A percentile compares a stretch with the other conserved stretches of the same genome.
Evolutionary conservation across 2,888 invertebrate species (phyloP).

Genomic region (Tinea pellionella): DNA sequence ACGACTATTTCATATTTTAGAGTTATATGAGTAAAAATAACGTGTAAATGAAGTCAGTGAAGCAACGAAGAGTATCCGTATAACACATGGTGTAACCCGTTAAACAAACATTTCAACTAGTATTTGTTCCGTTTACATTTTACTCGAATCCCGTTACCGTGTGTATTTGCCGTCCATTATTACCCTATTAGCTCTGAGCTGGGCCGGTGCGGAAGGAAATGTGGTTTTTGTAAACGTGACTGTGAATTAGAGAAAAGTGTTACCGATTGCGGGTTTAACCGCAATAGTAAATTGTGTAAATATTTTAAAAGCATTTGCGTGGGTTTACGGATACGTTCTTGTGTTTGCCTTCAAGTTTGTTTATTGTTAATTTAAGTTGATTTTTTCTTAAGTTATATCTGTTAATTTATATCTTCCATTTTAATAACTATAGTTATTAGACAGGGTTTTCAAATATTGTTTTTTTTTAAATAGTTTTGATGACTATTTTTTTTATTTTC

Average conservation of each 20-base stretch:
- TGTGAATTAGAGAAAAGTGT: background rate
- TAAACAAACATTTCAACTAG: constrained; percentile 42
- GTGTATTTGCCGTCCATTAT: constrained; percentile 55
- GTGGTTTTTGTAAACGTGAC: background rate
- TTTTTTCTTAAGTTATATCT: no score
- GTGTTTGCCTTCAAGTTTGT: no score
- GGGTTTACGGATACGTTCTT: background rate
- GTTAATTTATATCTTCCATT: no score
- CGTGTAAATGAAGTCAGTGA: background rate
- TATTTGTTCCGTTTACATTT: constrained; percentile 65
- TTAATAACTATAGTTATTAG: no score
- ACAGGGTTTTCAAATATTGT: no score
- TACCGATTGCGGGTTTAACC: background rate
- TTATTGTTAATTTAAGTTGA: no score
- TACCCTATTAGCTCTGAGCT: constrained; percentile 29
- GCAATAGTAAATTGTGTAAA: background rate
- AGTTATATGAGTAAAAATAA: background rate
- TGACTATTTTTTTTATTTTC: no score
- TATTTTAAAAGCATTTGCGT: background rate
- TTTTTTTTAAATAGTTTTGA: no score
- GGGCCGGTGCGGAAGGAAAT: background rate
- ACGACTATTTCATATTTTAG: no score
- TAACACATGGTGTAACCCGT: constrained; percentile 34
- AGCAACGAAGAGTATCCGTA: constrained; percentile 9
- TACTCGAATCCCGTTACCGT: constrained; percentile 56